Evolutionary conservation across 2,797 vertebrate genomes (phyloP), one percentile per base, ranked within the genome.

Genomic region (Balearica regulorum): DNA sequence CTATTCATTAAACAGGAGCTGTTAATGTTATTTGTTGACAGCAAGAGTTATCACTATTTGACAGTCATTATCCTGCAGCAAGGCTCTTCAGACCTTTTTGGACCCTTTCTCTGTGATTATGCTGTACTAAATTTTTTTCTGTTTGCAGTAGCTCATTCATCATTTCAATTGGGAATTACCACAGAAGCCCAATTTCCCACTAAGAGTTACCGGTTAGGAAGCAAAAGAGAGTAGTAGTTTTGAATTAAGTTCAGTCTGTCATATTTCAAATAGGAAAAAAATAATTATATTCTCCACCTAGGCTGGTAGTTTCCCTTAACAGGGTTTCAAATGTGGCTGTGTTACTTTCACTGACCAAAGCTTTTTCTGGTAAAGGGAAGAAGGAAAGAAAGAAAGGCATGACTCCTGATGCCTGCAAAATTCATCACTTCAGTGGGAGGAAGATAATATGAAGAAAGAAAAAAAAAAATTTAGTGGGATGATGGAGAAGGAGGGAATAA

Each of bases 11-110:
- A 76, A 88, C 29, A 76, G 76, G 25, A 96, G 54, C 58, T 81
- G 49, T 83, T 91, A 86, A 80, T 69, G 69, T 43, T 86, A 51
- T 82, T 95, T 94, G 85, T 88, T 96, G 83, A 79, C 66, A 94
- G 73, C 31, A 53, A 28, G 44, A 91, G 61, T 88, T 86, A 79
- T 75, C 53, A 51, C 20, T 66, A 55, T 91, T 92, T 97, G 80
- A 89, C 68, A 90, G 73, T 60, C 68, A 58, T 82, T 95, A 94
- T 92, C 81, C 92, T 83, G 35, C 60, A 87, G 78, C 48, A 90
- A 89, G 54, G 58, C 29, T 89, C 37, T 90, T 93, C 68, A 89
- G 86, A 61, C 68, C 55, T 83, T 71, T 90, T 71, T 41, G 44
- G 53, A 72, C 46, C 57, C 37, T 80, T 89, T 90, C 60, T 83